These are phyloP conservation scores for Gymnoscopelus microlampas DNA, from an alignment of 2,797 vertebrate genomes.

Conservation along the genomic window DNA sequence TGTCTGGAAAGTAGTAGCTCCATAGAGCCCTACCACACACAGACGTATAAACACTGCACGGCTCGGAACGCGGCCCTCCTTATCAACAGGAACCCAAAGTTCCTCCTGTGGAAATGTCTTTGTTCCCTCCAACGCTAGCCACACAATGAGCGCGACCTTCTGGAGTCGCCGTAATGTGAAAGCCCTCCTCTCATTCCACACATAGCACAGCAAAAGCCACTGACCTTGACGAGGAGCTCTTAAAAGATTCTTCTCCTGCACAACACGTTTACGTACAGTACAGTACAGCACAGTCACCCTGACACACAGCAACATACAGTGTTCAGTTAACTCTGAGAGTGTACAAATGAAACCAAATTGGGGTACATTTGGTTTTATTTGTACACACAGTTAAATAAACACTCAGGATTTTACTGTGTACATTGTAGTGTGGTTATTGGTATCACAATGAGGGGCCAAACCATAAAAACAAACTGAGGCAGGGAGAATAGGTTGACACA, in stretches of 20 bases:
- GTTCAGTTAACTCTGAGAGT: too few species aligned
- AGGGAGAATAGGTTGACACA: too few species aligned
- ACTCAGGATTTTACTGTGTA: too few species aligned
- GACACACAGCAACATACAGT: slow-evolving; percentile 18
- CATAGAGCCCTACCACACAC: slow-evolving; percentile 68
- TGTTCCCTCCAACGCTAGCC: slow-evolving; percentile 77
- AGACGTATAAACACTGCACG: slow-evolving; percentile 76
- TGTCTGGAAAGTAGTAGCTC: slow-evolving; percentile 71
- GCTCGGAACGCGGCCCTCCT: slow-evolving; percentile 76
- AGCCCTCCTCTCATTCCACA: slow-evolving; percentile 73
- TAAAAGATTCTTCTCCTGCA: slow-evolving; percentile 60
- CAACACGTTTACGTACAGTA: slow-evolving; percentile 10
- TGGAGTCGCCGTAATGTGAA: slow-evolving; percentile 78
- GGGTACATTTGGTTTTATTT: too few species aligned
- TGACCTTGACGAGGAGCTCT: slow-evolving; percentile 71
- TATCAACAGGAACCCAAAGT: slow-evolving; percentile 88
- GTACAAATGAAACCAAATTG: too few species aligned
- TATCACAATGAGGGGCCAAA: too few species aligned
- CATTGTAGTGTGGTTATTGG: too few species aligned
- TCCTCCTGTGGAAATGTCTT: slow-evolving; percentile 86
- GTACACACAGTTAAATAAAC: too few species aligned
- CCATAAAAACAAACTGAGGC: too few species aligned
- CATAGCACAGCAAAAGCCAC: slow-evolving; percentile 61
- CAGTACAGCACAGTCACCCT: slow-evolving; percentile 46
- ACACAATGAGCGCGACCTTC: slow-evolving; percentile 83